Conservation (phyloP, 2,113 vertebrate species). For the Clarias macrocephalus region DNA sequence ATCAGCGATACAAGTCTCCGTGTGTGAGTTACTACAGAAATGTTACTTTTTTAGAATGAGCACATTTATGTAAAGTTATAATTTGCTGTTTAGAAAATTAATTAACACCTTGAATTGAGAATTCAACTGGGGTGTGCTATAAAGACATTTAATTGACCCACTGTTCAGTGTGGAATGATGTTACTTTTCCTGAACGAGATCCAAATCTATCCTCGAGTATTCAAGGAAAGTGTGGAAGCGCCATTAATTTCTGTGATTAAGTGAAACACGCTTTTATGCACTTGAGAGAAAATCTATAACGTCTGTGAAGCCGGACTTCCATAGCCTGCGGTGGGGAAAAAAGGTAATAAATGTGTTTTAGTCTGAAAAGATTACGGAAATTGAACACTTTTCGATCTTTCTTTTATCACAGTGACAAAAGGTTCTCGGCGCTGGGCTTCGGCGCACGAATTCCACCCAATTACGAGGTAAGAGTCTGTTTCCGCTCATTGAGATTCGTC, state of each 20-base stretch:
- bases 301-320: background rate
- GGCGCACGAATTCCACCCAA: slow-evolving; percentile 94
- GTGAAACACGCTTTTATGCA: background rate
- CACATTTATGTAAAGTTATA: background rate
- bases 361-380: background rate
- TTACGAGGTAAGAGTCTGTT: slow-evolving; percentile 79
- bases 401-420: slow-evolving; percentile 83
- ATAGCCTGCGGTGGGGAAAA: background rate
- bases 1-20: background rate
- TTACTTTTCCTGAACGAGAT: background rate
- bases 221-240: background rate
- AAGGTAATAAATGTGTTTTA: background rate
- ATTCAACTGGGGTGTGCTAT: background rate
- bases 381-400: slow-evolving; percentile 30
- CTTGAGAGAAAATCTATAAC: slow-evolving; percentile 1
- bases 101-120: background rate
- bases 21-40: background rate
- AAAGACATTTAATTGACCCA: background rate
- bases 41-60: background rate
- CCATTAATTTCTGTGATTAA: slow-evolving; percentile 2
- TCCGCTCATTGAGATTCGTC: slow-evolving; percentile 1
- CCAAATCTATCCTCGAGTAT: background rate
- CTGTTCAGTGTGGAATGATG: background rate
- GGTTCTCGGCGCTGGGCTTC: slow-evolving; percentile 94
- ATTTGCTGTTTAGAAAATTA: background rate